phyloP scores from a whole-genome alignment of 2,113 vertebrate genomes.

The Carettochelys insculpta region DNA sequence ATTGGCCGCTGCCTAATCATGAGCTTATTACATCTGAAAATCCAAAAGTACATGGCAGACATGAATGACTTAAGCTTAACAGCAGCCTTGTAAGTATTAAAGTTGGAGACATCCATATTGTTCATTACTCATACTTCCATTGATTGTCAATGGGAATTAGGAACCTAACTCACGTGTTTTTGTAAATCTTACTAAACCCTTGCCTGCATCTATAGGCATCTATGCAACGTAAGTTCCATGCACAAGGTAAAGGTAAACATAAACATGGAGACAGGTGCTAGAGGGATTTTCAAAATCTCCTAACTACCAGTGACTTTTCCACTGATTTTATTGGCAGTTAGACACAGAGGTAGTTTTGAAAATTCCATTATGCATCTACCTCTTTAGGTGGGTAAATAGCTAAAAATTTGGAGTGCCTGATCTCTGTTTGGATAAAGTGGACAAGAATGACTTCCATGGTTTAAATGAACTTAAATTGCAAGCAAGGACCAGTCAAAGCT shows the following conservation, averaged over 20 bases:
- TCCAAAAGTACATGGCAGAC: background rate
- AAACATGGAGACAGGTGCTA: too few species aligned
- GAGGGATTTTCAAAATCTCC: background rate
- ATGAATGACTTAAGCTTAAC: background rate
- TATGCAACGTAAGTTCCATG: background rate
- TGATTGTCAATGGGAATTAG: background rate
- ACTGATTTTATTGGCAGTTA: too few species aligned
- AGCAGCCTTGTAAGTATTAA: background rate
- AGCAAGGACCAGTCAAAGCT: too few species aligned
- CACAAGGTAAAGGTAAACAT: background rate
- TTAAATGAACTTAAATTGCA: too few species aligned
- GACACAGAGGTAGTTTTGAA: background rate
- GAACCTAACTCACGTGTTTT: background rate
- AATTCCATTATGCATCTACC: background rate
- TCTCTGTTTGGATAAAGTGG: too few species aligned
- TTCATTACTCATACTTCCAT: background rate
- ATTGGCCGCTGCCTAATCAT: background rate
- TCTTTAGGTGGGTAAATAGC: too few species aligned
- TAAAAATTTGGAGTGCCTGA: too few species aligned
- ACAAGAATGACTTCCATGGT: too few species aligned
- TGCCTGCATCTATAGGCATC: background rate
- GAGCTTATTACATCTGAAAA: background rate
- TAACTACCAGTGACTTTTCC: too few species aligned
- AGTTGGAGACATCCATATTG: background rate
- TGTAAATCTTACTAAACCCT: background rate